phyloP scores from a whole-genome alignment of 2,113 vertebrate species.

The Corapipo altera region DNA sequence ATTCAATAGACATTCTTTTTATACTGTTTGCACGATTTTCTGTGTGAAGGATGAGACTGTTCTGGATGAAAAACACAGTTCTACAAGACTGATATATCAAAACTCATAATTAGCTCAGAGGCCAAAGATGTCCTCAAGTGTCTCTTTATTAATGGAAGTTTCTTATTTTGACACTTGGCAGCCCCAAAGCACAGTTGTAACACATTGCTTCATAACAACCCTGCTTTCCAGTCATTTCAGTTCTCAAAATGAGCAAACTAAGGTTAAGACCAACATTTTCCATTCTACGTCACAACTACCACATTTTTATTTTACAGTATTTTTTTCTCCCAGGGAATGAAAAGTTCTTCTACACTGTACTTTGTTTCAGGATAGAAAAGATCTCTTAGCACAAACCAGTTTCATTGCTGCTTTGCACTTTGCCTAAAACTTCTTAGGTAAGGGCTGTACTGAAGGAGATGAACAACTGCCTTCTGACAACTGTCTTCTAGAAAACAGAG shows the following conservation, averaged over 20 bases:
- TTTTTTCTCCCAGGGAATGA: background rate
- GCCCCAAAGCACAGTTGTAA: background rate
- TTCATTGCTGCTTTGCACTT: background rate
- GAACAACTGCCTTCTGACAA: background rate
- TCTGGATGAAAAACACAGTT: background rate
- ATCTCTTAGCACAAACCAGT: background rate
- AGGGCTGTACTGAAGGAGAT: background rate
- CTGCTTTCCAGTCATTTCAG: background rate
- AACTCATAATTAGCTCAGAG: background rate
- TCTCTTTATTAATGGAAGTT: background rate
- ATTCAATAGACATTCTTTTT: background rate
- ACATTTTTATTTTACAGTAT: background rate
- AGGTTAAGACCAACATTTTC: background rate
- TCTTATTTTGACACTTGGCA: background rate
- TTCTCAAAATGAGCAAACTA: background rate
- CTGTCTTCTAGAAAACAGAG: background rate
- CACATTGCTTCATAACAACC: background rate
- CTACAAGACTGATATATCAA: background rate
- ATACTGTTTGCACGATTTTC: background rate
- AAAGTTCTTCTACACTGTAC: background rate
- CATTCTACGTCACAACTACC: background rate
- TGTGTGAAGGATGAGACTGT: background rate
- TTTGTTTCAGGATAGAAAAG: background rate
- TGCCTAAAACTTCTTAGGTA: background rate
- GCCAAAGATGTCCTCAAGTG: background rate